Evolutionary conservation across 2,888 invertebrate species (phyloP).

Genomic region (Mimas tiliae): DNA sequence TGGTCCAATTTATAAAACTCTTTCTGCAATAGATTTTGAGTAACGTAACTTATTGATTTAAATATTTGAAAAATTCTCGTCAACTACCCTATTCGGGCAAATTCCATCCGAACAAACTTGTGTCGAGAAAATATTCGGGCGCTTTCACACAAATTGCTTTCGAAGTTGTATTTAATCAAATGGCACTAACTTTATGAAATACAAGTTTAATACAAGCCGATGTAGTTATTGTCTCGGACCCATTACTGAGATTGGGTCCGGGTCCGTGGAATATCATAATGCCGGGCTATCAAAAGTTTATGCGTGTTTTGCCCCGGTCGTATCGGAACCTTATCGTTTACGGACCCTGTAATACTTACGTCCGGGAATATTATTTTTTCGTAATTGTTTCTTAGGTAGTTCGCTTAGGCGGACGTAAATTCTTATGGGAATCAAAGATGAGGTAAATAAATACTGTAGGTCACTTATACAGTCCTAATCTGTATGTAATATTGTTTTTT

Average conservation of each 20-base stretch:
- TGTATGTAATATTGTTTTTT: background rate
- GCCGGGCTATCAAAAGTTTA: conserved; percentile 24
- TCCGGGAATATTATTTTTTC: conserved; percentile 15
- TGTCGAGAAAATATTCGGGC: conserved; percentile 8
- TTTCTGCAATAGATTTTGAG: no score
- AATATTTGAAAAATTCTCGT: no score
- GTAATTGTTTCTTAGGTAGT: conserved; percentile 10
- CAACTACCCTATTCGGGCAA: no score
- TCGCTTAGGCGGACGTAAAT: background rate
- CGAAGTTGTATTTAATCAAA: conserved; percentile 38
- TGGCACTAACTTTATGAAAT: conserved; percentile 40
- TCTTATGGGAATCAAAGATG: background rate
- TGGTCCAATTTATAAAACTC: no score
- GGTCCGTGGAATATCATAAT: conserved; percentile 11
- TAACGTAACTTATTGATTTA: no score
- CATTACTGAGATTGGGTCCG: conserved; percentile 24
- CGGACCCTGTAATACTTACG: conserved; percentile 20
- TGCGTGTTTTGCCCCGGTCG: background rate
- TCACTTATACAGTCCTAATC: background rate
- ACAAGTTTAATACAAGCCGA: conserved; percentile 35
- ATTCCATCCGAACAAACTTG: conserved; percentile 20
- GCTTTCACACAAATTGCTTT: conserved; percentile 29
- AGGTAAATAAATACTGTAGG: background rate
- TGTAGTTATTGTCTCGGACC: conserved; percentile 34
- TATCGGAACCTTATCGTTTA: conserved; percentile 17